A percentile compares a stretch with the other conserved stretches of the same genome.
Evolutionary conservation across 2,113 vertebrate species (phyloP).

Genomic region (Dicrurus megarhynchus): DNA sequence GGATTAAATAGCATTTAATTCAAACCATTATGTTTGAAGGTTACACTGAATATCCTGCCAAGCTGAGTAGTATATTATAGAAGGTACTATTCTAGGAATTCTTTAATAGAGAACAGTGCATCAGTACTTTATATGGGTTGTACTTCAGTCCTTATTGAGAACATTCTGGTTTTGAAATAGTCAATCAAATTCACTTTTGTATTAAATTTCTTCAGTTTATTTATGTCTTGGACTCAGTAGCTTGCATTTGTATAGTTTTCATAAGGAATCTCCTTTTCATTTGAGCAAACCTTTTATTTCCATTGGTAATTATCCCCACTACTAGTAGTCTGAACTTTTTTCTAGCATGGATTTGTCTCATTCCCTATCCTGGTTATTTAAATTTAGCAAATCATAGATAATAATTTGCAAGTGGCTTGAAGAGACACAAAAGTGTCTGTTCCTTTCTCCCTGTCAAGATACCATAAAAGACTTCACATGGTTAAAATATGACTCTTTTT

Average conservation of each 20-base stretch:
- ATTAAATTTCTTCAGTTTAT: background rate
- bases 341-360: background rate
- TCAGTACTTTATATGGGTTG: background rate
- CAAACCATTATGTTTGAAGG: background rate
- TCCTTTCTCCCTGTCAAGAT: background rate
- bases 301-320: background rate
- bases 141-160: background rate
- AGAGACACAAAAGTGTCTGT: background rate
- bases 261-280: background rate
- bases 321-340: background rate
- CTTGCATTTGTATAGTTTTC: background rate
- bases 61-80: background rate
- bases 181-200: background rate
- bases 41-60: background rate
- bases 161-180: background rate
- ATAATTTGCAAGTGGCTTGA: background rate
- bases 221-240: background rate
- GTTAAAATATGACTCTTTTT: background rate
- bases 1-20: background rate
- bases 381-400: background rate
- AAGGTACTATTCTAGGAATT: background rate
- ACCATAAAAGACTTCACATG: background rate
- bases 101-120: background rate
- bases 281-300: background rate
- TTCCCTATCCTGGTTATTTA: background rate